A percentile compares a stretch with the other conserved stretches of the same genome.
Conservation (phyloP, 2,888 invertebrate species). For the Resseliella maxima region DNA sequence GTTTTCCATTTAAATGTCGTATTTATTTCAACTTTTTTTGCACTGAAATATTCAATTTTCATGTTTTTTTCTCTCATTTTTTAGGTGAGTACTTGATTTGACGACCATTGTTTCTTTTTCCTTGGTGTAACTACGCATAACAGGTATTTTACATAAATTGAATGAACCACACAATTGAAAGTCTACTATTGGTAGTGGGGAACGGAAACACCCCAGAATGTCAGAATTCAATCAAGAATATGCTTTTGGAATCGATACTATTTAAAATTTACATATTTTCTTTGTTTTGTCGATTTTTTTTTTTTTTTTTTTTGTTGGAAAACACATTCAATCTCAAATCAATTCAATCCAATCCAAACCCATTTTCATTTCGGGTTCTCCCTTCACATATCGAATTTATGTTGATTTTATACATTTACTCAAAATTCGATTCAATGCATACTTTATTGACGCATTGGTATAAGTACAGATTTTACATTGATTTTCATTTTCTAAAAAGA, state of each 20-base stretch:
- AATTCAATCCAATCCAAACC: slow-evolving; percentile 7
- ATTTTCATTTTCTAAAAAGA: background rate
- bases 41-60: background rate
- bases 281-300: slow-evolving; percentile 3
- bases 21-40: background rate
- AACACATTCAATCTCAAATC: background rate
- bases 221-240: background rate
- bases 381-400: background rate
- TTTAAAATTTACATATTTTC: slow-evolving; percentile 29
- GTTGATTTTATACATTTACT: background rate
- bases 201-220: background rate
- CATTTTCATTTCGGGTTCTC: slow-evolving; percentile 11
- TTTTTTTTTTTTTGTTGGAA: background rate
- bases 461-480: background rate
- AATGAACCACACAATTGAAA: background rate
- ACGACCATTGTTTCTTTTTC: background rate
- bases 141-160: slow-evolving; percentile 39
- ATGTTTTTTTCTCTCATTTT: slow-evolving; percentile 9
- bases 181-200: background rate
- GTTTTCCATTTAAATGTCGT: slow-evolving; percentile 52
- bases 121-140: slow-evolving; percentile 1
- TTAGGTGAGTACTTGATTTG: slow-evolving; percentile 29
- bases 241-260: background rate
- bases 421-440: background rate
- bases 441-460: background rate